These are phyloP conservation scores for Tetanocera ferruginea DNA, from an alignment of 2,888 invertebrate species.

Conservation along the genomic window DNA sequence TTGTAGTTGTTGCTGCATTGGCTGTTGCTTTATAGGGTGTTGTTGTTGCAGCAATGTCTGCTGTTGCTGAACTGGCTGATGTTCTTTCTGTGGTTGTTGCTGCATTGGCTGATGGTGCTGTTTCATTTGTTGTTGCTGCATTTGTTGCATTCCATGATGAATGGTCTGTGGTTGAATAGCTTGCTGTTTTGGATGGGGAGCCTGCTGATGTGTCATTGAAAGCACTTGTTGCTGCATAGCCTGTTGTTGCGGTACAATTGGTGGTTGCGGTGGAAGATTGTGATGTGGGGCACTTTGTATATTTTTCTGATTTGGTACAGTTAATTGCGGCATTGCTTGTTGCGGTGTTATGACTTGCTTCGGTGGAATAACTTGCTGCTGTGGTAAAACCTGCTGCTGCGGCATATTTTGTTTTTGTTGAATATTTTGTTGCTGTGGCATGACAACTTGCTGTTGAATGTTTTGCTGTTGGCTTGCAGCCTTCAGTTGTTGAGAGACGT, in stretches of 20 bases:
- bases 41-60: slow-evolving; percentile 38
- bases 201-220: slow-evolving; percentile 39
- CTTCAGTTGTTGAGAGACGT: slow-evolving; percentile 31
- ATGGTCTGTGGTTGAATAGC: no score
- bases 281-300: no score
- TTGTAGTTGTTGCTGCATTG: slow-evolving; percentile 7
- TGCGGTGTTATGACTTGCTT: slow-evolving; percentile 31
- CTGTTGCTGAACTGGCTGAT: not conserved
- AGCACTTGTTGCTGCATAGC: slow-evolving; percentile 40
- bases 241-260: slow-evolving; percentile 46
- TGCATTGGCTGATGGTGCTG: slow-evolving; percentile 33
- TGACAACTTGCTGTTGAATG: not conserved
- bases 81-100: slow-evolving; percentile 39
- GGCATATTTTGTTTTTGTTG: not conserved
- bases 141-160: slow-evolving; percentile 16
- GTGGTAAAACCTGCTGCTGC: not conserved
- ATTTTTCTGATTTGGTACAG: no score
- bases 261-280: slow-evolving; percentile 33
- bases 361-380: slow-evolving; percentile 1
- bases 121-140: slow-evolving; percentile 43
- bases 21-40: slow-evolving; percentile 42
- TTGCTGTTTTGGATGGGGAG: slow-evolving; percentile 32
- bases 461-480: no score
- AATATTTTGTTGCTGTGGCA: slow-evolving; percentile 31
- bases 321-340: slow-evolving; percentile 34